These are phyloP conservation scores for Icerya purchasi DNA, from an alignment of 2,888 invertebrate species.

Conservation along the genomic window DNA sequence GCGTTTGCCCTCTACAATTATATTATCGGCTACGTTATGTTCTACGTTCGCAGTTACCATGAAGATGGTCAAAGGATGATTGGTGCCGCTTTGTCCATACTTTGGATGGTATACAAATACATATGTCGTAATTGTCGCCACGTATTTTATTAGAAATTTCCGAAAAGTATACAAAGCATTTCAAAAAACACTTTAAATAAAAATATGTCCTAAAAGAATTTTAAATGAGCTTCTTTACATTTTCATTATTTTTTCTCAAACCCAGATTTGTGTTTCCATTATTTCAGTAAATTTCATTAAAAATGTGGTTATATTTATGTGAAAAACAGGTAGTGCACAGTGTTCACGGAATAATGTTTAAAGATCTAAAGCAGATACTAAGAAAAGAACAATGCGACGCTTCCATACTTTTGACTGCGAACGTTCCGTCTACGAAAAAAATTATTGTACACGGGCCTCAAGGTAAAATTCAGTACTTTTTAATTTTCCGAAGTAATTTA, in stretches of 20 bases:
- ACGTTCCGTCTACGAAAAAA: conserved; percentile 97
- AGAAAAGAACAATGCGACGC: conserved; percentile 98
- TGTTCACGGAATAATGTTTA: conserved; percentile 97
- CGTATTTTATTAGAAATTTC: too few species aligned
- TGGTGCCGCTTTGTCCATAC: conserved; percentile 76
- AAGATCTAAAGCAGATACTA: conserved; percentile 94
- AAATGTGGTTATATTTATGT: neutral
- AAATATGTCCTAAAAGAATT: too few species aligned
- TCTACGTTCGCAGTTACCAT: conserved; percentile 88
- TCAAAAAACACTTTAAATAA: too few species aligned
- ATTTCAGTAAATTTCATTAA: neutral
- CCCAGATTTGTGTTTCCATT: neutral
- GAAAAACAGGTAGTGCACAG: conserved; percentile 68
- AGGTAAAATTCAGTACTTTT: conserved; percentile 31
- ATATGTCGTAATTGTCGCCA: too few species aligned
- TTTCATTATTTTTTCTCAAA: neutral
- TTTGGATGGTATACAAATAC: conserved; percentile 90
- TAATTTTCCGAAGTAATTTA: too few species aligned
- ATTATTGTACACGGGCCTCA: conserved; percentile 89
- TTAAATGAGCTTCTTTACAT: too few species aligned
- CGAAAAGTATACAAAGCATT: too few species aligned
- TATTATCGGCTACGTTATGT: conserved; percentile 98
- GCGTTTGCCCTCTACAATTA: conserved; percentile 97
- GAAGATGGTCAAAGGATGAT: conserved; percentile 88
- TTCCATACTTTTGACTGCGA: conserved; percentile 87